Conservation (phyloP, 2,797 vertebrate genomes). For the Tokudaia muenninki region DNA sequence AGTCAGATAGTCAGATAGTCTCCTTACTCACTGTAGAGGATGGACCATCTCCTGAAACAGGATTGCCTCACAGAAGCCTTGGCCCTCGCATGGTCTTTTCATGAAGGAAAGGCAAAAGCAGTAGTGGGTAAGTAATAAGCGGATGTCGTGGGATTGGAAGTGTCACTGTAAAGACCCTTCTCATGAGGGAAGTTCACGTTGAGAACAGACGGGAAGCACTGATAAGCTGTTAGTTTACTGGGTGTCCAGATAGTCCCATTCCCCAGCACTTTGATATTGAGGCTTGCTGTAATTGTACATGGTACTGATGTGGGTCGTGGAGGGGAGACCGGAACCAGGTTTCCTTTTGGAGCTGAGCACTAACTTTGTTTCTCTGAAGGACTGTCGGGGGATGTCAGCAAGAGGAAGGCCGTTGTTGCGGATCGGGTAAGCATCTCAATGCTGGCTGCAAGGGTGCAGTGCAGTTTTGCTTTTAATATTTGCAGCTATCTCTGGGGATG, state of each 20-base stretch:
- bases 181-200: neutral
- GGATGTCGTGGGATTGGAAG: neutral
- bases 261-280: neutral
- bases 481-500: neutral
- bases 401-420: conserved; percentile 93
- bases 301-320: neutral
- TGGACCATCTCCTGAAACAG: conserved; percentile 96
- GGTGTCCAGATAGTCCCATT: neutral
- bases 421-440: conserved; percentile 92
- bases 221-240: neutral
- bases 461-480: conserved; percentile 18
- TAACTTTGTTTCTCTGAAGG: conserved; percentile 87
- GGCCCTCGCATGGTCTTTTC: conserved; percentile 96
- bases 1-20: conserved; percentile 22
- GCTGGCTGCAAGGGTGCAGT: neutral
- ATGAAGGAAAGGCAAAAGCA: conserved; percentile 97
- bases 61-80: conserved; percentile 95
- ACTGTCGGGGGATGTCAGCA: conserved; percentile 93
- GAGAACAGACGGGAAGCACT: neutral
- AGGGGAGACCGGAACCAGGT: neutral
- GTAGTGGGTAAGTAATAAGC: conserved; percentile 91
- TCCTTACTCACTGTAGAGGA: conserved; percentile 89
- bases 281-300: neutral
- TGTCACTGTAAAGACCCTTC: conserved; percentile 21
- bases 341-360: neutral